phyloP scores from a whole-genome alignment of 2,113 vertebrate species.

The Erythrocercus mccallii region DNA sequence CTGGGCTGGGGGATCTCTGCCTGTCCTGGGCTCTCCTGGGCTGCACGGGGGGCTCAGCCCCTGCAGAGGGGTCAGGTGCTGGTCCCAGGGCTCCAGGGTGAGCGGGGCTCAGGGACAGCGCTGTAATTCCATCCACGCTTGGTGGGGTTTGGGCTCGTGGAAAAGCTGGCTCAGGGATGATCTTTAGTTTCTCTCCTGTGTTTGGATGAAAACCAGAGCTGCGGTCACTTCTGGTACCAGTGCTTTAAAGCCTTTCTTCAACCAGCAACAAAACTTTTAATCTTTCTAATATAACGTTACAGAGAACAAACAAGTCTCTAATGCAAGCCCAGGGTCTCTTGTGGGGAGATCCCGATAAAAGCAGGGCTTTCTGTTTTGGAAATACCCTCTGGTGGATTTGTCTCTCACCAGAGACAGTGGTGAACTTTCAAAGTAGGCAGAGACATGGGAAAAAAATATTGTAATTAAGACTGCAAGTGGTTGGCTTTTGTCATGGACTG shows the following conservation, averaged over 20 bases:
- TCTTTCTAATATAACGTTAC: slow-evolving; percentile 51
- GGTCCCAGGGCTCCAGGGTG: accelerated
- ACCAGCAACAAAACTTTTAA: slow-evolving; percentile 2
- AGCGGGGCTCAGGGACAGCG: accelerated
- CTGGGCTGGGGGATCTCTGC: neutral
- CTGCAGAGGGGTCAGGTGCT: neutral
- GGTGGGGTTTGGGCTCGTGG: neutral
- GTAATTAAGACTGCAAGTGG: slow-evolving; percentile 26
- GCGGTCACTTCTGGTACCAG: slow-evolving; percentile 20
- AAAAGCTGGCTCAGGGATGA: neutral
- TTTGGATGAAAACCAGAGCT: slow-evolving; percentile 47
- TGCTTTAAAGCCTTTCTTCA: slow-evolving; percentile 33
- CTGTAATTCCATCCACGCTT: neutral
- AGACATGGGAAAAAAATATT: neutral
- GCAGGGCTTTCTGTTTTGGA: slow-evolving; percentile 56
- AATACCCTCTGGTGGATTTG: slow-evolving; percentile 62
- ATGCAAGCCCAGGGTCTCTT: slow-evolving; percentile 32
- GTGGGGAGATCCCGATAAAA: slow-evolving; percentile 54
- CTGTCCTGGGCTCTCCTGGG: accelerated
- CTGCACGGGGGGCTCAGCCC: accelerated
- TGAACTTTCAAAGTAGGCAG: slow-evolving; percentile 50
- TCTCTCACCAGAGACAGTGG: slow-evolving; percentile 44
- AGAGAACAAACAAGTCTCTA: slow-evolving; percentile 58
- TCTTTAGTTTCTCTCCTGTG: neutral
- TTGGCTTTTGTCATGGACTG: slow-evolving; percentile 20